These are phyloP conservation scores for Enoplosus armatus DNA, from an alignment of 2,797 vertebrate species.

Conservation along the genomic window DNA sequence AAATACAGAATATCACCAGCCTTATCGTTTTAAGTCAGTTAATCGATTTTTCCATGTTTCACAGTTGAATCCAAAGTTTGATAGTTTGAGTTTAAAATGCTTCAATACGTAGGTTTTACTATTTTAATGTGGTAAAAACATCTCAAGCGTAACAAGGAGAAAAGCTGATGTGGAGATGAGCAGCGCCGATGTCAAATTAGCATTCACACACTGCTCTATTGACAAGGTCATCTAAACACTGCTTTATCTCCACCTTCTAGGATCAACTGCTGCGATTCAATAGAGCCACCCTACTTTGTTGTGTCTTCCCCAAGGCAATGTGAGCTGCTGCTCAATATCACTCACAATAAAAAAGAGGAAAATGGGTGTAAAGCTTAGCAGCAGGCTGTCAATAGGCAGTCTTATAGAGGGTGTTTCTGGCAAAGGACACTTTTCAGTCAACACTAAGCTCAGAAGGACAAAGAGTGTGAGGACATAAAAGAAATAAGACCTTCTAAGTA, in stretches of 20 bases:
- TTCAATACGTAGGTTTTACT: not conserved
- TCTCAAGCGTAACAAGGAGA: constrained; percentile 36
- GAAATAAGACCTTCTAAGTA: constrained; percentile 35
- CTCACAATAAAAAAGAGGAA: constrained; percentile 22
- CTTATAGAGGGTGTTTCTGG: constrained; percentile 46
- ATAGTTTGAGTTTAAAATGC: not conserved
- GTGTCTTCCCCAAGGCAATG: constrained; percentile 50
- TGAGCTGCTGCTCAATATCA: constrained; percentile 58
- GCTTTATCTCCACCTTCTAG: constrained; percentile 59
- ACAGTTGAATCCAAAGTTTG: not conserved
- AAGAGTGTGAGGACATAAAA: constrained; percentile 28
- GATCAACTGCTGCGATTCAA: constrained; percentile 63
- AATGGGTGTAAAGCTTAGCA: constrained; percentile 47
- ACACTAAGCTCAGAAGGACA: constrained; percentile 36
- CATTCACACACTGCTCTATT: constrained; percentile 66
- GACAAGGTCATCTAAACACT: constrained; percentile 78
- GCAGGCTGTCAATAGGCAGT: constrained; percentile 49
- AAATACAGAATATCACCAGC: not conserved
- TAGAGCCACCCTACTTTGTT: constrained; percentile 44
- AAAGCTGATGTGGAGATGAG: constrained; percentile 55
- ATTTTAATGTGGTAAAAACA: not conserved
- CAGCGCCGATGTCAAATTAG: constrained; percentile 62
- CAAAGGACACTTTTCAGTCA: constrained; percentile 50
- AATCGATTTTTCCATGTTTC: not conserved
- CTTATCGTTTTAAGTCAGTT: not conserved